Conservation (phyloP, 2,113 vertebrate genomes). For the Sakesphorus luctuosus region DNA sequence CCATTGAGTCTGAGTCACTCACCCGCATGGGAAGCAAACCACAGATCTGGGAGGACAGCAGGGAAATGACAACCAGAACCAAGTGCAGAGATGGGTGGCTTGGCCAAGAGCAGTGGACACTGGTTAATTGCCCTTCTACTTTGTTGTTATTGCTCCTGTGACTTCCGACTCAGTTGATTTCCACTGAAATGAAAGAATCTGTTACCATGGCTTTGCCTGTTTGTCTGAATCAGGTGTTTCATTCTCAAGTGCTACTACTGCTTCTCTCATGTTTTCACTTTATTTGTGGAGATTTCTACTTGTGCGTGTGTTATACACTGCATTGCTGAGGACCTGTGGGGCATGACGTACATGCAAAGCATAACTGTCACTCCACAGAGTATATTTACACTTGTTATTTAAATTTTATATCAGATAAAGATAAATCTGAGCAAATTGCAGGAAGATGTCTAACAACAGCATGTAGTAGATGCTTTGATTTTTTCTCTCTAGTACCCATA, state of each 20-base stretch:
- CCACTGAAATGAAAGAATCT: neutral
- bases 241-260: neutral
- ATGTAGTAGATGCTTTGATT: neutral
- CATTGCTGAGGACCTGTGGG: neutral
- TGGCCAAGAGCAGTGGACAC: neutral
- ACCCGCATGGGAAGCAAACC: neutral
- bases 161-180: neutral
- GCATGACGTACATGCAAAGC: accelerated
- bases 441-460: neutral
- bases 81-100: neutral
- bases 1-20: neutral
- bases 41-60: neutral
- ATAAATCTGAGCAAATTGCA: neutral
- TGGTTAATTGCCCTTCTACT: neutral
- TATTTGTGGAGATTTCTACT: neutral
- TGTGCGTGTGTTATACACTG: accelerated
- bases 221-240: neutral
- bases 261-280: neutral
- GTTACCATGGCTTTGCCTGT: neutral
- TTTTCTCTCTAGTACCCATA: neutral
- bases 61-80: neutral
- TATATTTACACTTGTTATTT: neutral
- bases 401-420: neutral
- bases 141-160: neutral
- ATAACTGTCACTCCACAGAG: neutral